Evolutionary conservation across 2,888 invertebrate genomes (phyloP), one percentile per base, ranked within the genome.

Genomic region (Eupithecia dodoneata): DNA sequence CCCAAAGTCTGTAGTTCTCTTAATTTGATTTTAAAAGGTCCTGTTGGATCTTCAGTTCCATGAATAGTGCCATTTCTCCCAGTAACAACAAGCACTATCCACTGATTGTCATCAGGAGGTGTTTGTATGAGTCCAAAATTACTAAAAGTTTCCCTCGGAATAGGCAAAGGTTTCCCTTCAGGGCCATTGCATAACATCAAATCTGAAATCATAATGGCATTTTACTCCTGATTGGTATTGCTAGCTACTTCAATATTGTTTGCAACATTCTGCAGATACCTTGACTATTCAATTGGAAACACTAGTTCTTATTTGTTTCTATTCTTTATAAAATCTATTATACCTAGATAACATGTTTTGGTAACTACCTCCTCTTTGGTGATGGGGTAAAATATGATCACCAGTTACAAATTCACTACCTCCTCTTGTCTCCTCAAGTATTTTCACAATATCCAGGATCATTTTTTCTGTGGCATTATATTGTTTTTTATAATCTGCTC

Each of bases 301-400:
- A 30, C 30, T 30, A 52, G 15, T n/a, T 3, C n/a, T 52, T 2
- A 52, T 52, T 52, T 52, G 6, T 4, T 52, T 52, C 52, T 52
- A 15, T 52, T 52, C 15, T 4, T 15, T 15, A 52, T 5, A 3
- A n/a, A 5, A 55, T 18, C 55, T 55, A 55, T 30, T 59, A 30
- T 1, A 30, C 1, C 30, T 30, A 30, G 10, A 10, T 30, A 10
- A 4, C 2, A 63, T 63, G 18, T 63, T 63, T 63, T 30, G 18
- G 42, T 55, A 67, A 15, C 10, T 82, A 96, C 96, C 96, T 86
- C 96, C 95, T 88, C 96, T 95, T 81, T 96, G 93, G 86, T 96
- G 96, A 84, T 98, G 97, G 10, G 97, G 97, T 80, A 98, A 86
- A 79, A 97, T 90, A 87, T 97, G 97, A 77, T 96, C 93, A 6